These are phyloP conservation scores for Cyanoderma ruficeps DNA, from an alignment of 2,113 vertebrate species.

Conservation along the genomic window DNA sequence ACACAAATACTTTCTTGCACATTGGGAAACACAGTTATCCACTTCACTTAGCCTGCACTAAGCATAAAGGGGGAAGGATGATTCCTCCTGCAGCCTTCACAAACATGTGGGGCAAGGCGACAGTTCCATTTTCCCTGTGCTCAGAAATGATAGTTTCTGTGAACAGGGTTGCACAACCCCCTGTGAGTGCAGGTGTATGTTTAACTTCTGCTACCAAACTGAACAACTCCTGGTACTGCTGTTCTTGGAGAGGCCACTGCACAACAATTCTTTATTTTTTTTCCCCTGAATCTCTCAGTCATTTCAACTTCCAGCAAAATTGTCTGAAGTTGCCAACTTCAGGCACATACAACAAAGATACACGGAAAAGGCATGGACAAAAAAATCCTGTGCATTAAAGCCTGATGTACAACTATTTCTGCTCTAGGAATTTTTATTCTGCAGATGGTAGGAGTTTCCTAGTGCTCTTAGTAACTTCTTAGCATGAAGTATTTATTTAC, in stretches of 20 bases:
- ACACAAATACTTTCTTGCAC: accelerated
- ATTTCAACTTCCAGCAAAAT: not conserved
- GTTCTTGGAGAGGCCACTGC: not conserved
- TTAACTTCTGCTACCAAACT: not conserved
- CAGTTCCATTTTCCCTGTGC: not conserved
- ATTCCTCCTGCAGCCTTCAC: not conserved
- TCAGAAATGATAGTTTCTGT: not conserved
- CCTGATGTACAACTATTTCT: not conserved
- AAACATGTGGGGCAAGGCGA: not conserved
- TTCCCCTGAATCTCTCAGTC: not conserved
- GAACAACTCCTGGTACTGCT: not conserved
- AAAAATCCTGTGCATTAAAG: not conserved
- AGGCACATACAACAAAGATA: not conserved
- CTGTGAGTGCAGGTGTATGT: not conserved
- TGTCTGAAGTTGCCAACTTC: not conserved
- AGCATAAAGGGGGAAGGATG: not conserved
- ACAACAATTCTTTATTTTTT: not conserved
- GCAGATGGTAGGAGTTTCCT: not conserved
- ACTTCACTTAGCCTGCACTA: not conserved
- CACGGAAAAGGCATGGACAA: not conserved
- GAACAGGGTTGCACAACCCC: not conserved
- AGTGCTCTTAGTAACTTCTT: not conserved
- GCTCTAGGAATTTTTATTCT: not conserved
- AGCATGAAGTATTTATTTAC: conserved; percentile 16
- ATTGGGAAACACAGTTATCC: not conserved